Evolutionary conservation across 2,113 vertebrate species (phyloP).

Genomic region (Phylloscopus trochiloides): DNA sequence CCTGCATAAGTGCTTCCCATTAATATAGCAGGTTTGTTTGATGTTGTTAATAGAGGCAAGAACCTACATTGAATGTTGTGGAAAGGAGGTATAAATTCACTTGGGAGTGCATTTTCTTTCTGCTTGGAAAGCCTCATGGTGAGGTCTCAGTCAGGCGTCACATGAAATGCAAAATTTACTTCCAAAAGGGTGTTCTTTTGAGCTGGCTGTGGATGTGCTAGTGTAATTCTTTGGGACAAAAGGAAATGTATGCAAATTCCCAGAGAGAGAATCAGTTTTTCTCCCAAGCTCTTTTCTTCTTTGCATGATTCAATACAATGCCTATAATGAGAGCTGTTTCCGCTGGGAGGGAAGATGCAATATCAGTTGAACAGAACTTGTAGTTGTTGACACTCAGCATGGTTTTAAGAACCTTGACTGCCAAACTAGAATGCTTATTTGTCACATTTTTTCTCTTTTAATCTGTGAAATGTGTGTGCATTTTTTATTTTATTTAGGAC

Average conservation of each 20-base stretch:
- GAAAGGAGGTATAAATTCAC: background rate
- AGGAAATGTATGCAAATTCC: background rate
- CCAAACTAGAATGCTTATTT: background rate
- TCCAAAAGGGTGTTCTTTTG: background rate
- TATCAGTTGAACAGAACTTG: background rate
- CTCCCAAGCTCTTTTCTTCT: background rate
- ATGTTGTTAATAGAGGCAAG: background rate
- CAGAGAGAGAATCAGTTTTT: background rate
- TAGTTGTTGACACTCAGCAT: background rate
- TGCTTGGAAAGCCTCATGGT: background rate
- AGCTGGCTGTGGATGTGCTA: background rate
- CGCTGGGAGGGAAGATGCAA: background rate
- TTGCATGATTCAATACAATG: background rate
- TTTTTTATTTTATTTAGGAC: background rate
- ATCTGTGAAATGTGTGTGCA: background rate
- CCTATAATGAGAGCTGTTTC: background rate
- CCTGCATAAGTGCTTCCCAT: background rate
- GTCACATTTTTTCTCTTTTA: background rate
- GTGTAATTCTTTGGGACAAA: background rate
- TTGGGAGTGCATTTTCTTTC: background rate
- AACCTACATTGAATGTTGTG: background rate
- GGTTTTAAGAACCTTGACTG: background rate
- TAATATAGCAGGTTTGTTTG: background rate
- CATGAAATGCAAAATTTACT: background rate
- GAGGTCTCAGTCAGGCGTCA: background rate